Conservation (phyloP, 2,113 vertebrate genomes). For the Odocoileus hemionus region DNA sequence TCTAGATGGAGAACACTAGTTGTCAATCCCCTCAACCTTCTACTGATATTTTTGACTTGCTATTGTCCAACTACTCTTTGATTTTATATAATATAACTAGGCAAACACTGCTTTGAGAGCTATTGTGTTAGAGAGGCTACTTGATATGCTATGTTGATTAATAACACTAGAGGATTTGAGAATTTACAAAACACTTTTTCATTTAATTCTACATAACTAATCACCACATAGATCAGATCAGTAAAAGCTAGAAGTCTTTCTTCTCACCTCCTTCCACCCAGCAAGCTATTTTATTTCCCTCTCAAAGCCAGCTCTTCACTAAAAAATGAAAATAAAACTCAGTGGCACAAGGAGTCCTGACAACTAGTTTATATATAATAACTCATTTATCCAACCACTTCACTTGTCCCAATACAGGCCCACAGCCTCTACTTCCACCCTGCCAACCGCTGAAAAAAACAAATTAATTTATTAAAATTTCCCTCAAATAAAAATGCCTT, state of each 20-base stretch:
- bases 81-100: neutral
- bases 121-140: neutral
- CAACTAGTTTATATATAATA: neutral
- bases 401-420: neutral
- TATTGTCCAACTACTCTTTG: neutral
- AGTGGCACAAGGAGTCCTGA: neutral
- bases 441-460: neutral
- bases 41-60: neutral
- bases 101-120: neutral
- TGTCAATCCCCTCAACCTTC: neutral
- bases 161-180: neutral
- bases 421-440: neutral
- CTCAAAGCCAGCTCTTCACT: neutral
- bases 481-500: conserved; percentile 23
- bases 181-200: neutral
- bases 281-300: neutral
- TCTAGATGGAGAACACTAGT: neutral
- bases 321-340: neutral
- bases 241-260: neutral
- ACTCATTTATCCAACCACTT: neutral
- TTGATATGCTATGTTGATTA: neutral
- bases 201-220: neutral
- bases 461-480: neutral
- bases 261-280: neutral
- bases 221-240: neutral